These are phyloP conservation scores for Drepana arcuata DNA, from an alignment of 1,140 invertebrate genomes.

Conservation along the genomic window DNA sequence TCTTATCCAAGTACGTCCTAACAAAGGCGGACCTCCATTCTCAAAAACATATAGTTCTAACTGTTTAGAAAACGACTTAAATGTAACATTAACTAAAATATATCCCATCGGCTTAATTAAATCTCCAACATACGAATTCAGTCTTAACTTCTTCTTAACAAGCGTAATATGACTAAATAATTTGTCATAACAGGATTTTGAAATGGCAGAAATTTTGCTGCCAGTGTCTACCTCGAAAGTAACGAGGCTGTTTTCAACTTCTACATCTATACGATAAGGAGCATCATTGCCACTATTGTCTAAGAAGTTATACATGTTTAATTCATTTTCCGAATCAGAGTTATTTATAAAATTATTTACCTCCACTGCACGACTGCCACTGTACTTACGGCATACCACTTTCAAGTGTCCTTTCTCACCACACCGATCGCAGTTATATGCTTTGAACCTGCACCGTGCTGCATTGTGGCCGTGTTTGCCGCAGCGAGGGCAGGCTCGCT, in stretches of 20 bases:
- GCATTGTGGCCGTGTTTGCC: constrained; percentile 8
- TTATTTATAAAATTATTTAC: constrained; percentile 5
- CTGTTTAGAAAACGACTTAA: neutral
- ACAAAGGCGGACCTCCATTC: constrained; percentile 15
- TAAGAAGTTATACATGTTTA: constrained; percentile 3
- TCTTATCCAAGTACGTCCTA: constrained; percentile 15
- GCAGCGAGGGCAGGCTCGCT: constrained; percentile 9
- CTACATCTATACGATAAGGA: constrained; percentile 9
- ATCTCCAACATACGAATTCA: constrained; percentile 10
- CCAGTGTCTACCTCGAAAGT: constrained; percentile 12
- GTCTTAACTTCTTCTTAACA: constrained; percentile 1
- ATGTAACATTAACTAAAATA: constrained; percentile 9
- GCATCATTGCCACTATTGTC: constrained; percentile 6
- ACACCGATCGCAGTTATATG: constrained; percentile 13
- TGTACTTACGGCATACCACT: constrained; percentile 9
- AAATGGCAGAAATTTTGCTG: constrained; percentile 15
- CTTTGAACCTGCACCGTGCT: constrained; percentile 8
- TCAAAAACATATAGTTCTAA: constrained; percentile 14
- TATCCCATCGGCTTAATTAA: constrained; percentile 10
- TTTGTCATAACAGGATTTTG: constrained; percentile 9
- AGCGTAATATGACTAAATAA: constrained; percentile 5
- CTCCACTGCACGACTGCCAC: constrained; percentile 1
- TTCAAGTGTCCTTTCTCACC: constrained; percentile 12
- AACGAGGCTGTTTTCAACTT: neutral
- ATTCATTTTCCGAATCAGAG: constrained; percentile 2